phyloP scores from a whole-genome alignment of 2,888 invertebrate genomes.

The Villa cingulata region DNA sequence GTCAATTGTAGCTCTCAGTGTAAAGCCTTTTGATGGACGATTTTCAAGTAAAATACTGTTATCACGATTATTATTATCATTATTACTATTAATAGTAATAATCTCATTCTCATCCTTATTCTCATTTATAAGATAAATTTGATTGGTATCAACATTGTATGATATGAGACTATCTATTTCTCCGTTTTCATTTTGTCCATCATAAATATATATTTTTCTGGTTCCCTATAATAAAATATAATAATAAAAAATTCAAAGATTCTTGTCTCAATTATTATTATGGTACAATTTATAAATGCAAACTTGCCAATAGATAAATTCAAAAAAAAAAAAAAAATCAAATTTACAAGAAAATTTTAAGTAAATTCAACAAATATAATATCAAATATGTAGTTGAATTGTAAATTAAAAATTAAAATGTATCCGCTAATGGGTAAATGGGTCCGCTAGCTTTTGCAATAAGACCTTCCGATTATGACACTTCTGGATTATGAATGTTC shows the following conservation, averaged over 20 bases:
- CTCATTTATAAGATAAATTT: constrained; percentile 47
- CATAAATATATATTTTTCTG: constrained; percentile 71
- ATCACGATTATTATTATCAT: constrained; percentile 26
- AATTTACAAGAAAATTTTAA: too few species aligned
- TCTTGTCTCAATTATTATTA: too few species aligned
- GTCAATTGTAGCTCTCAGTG: constrained; percentile 78
- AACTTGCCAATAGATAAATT: too few species aligned
- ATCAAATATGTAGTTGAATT: too few species aligned
- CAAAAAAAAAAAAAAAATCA: too few species aligned
- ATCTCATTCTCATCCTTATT: constrained; percentile 25
- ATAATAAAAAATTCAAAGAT: neutral
- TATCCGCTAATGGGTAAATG: too few species aligned
- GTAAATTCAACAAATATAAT: too few species aligned
- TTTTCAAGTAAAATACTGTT: constrained; percentile 32
- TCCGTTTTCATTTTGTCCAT: constrained; percentile 75
- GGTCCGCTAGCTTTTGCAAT: too few species aligned
- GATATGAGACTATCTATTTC: constrained; percentile 75
- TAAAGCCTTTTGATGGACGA: constrained; percentile 62
- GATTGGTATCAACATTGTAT: constrained; percentile 60
- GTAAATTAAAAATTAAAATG: too few species aligned
- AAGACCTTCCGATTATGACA: too few species aligned
- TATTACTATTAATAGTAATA: constrained; percentile 25
- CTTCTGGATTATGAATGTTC: too few species aligned
- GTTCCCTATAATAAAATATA: constrained; percentile 39
- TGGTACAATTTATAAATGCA: neutral